Conservation (phyloP, 2,888 invertebrate species). For the Nebria salina region DNA sequence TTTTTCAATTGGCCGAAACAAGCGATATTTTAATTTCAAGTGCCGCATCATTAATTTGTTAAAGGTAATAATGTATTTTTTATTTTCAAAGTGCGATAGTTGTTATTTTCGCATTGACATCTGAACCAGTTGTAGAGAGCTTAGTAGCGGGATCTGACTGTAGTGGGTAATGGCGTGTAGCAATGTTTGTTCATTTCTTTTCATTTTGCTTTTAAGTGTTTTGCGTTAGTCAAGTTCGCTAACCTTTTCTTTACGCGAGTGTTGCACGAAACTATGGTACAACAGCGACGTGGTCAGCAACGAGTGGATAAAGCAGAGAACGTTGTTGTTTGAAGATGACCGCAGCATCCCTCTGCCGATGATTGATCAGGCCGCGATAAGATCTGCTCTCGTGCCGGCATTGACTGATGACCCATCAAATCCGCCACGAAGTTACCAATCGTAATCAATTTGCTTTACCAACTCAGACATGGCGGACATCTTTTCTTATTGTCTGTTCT, state of each 20-base stretch:
- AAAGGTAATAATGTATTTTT: too few relatives aligned
- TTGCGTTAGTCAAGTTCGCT: background rate
- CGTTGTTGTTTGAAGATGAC: constrained; percentile 18
- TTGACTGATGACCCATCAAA: constrained; percentile 54
- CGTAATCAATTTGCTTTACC: constrained; percentile 53
- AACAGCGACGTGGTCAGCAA: background rate
- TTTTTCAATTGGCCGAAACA: too few relatives aligned
- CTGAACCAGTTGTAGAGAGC: too few relatives aligned
- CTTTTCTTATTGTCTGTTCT: constrained; percentile 5
- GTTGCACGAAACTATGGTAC: background rate
- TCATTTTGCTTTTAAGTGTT: background rate
- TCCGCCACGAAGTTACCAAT: constrained; percentile 52
- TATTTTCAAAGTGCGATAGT: too few relatives aligned
- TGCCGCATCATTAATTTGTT: background rate
- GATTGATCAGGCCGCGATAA: constrained; percentile 54
- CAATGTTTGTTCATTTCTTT: background rate
- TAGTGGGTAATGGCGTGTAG: background rate
- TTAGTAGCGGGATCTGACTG: too few relatives aligned
- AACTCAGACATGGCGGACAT: background rate
- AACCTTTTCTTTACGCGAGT: background rate
- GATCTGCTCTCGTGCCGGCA: constrained; percentile 50
- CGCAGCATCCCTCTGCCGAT: constrained; percentile 45
- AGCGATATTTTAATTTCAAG: background rate
- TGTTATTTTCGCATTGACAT: too few relatives aligned
- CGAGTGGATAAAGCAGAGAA: background rate